Conservation (phyloP, 2,888 invertebrate species). For the Xanthia icteritia region DNA sequence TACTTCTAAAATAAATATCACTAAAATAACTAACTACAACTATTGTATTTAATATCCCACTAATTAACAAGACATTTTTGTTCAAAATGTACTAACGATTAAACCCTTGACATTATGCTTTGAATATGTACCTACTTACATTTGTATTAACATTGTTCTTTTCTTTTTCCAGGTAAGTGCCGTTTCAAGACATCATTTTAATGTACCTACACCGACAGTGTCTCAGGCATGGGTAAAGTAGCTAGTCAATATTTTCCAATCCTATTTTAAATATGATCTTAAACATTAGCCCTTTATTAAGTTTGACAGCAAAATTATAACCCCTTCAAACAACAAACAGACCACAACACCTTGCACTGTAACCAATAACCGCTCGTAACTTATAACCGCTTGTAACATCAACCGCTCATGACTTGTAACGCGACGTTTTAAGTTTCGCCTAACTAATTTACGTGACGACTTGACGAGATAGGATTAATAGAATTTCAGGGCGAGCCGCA, state of each 20-base stretch:
- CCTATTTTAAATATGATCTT: not conserved
- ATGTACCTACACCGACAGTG: not conserved
- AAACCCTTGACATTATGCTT: not conserved
- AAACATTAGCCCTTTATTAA: not conserved
- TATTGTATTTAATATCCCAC: not conserved
- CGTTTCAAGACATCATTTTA: not conserved
- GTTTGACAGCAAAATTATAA: not conserved
- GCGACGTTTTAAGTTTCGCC: conserved; percentile 74
- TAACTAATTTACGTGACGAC: conserved; percentile 82
- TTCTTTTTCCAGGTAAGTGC: conserved; percentile 50
- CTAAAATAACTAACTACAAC: no score
- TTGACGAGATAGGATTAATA: conserved; percentile 83
- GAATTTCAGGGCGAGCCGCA: conserved; percentile 75
- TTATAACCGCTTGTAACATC: not conserved
- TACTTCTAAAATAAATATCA: no score
- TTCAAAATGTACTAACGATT: not conserved
- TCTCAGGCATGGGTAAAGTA: conserved; percentile 22
- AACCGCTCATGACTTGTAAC: conserved; percentile 39
- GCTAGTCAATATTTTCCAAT: not conserved
- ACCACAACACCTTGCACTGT: not conserved
- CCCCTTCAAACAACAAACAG: not conserved
- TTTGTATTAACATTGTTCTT: not conserved
- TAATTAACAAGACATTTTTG: not conserved
- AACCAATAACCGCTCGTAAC: conserved; percentile 1
- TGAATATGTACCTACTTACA: not conserved